Evolutionary conservation across 2,113 vertebrate genomes (phyloP).

Genomic region (Nesoenas mayeri): DNA sequence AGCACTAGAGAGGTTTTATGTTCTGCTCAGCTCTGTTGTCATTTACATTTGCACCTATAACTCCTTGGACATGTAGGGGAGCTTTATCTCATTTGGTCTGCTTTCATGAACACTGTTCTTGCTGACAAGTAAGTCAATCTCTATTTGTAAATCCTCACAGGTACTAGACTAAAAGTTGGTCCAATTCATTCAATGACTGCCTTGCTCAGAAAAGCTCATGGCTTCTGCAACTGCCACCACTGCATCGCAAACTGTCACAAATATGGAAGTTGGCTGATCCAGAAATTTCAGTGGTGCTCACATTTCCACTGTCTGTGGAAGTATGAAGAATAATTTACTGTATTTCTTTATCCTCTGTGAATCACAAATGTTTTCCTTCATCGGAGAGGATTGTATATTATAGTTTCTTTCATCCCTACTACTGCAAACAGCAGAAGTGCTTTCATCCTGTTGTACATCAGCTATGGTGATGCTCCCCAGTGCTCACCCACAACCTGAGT

Average conservation of each 20-base stretch:
- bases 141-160: background rate
- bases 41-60: background rate
- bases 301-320: background rate
- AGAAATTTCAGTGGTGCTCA: rapidly evolving
- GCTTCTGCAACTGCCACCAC: background rate
- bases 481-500: rapidly evolving
- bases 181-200: rapidly evolving
- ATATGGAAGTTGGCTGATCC: background rate
- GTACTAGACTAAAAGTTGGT: background rate
- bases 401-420: background rate
- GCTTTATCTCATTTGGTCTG: background rate
- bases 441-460: rapidly evolving
- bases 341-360: background rate
- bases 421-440: background rate
- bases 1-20: background rate
- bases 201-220: background rate
- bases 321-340: background rate
- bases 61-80: background rate
- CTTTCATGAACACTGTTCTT: background rate
- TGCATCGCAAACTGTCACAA: background rate
- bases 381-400: background rate
- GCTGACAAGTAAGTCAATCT: background rate
- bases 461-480: background rate
- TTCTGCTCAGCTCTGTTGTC: background rate
- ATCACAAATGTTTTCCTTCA: background rate